A percentile compares a stretch with the other conserved stretches of the same genome.
Conservation (phyloP, 2,888 invertebrate genomes). For the Synergus gifuensis region DNA sequence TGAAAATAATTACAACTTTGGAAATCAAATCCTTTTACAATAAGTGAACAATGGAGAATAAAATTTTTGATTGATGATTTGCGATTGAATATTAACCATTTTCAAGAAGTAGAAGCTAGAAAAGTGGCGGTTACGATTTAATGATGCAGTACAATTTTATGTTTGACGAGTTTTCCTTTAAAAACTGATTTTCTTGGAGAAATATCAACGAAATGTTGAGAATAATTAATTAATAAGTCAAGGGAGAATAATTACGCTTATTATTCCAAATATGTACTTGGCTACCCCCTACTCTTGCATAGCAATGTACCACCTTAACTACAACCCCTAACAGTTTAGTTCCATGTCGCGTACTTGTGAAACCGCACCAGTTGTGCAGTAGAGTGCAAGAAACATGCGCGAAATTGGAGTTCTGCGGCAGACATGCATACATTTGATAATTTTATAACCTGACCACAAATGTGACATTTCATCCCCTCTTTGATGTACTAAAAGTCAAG, state of each 20-base stretch:
- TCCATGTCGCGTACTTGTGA: conserved; percentile 11
- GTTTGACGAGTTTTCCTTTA: too few relatives aligned
- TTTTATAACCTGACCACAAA: not conserved
- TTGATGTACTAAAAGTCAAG: not conserved
- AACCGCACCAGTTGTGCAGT: conserved; percentile 34
- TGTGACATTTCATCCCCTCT: not conserved
- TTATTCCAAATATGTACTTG: not conserved
- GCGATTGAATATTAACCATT: too few relatives aligned
- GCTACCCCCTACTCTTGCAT: not conserved
- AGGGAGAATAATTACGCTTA: not conserved
- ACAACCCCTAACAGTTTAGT: conserved; percentile 30
- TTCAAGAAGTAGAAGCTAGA: too few relatives aligned
- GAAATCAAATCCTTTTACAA: too few relatives aligned
- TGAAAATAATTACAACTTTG: too few relatives aligned
- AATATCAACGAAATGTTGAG: not conserved
- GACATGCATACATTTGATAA: conserved; percentile 16
- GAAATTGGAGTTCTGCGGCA: conserved; percentile 30
- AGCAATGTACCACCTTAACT: conserved; percentile 16
- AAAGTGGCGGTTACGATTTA: too few relatives aligned
- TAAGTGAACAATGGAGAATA: too few relatives aligned
- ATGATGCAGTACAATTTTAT: too few relatives aligned
- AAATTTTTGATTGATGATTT: too few relatives aligned
- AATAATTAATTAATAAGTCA: too few relatives aligned
- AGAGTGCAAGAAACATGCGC: conserved; percentile 33
- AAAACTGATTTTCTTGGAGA: too few relatives aligned